Evolutionary conservation across 2,888 invertebrate genomes (phyloP).

Genomic region (Cheiracanthium punctorium): DNA sequence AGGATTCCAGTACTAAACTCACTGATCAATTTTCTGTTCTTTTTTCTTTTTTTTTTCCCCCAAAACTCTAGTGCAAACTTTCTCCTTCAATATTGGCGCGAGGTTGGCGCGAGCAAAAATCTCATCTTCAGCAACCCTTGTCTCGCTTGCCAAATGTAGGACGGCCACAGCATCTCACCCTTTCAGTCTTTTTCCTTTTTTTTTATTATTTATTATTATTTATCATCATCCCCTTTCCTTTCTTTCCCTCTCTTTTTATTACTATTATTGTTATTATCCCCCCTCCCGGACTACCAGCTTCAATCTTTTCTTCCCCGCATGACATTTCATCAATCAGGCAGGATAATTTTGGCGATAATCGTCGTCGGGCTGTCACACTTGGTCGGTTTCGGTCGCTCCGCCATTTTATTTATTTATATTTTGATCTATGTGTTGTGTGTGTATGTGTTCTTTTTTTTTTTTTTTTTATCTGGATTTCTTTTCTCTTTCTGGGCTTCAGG

Average conservation of each 20-base stretch:
- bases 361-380: constrained; percentile 53
- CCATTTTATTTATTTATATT: constrained; percentile 67
- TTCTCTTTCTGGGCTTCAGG: constrained; percentile 41
- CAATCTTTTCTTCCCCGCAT: constrained; percentile 59
- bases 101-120: background rate
- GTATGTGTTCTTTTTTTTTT: constrained; percentile 26
- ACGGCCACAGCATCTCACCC: constrained; percentile 62
- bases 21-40: constrained; percentile 1
- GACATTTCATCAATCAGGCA: constrained; percentile 69
- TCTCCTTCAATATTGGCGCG: background rate
- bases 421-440: constrained; percentile 66
- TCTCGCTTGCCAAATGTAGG: constrained; percentile 56
- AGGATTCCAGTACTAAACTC: no score
- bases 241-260: constrained; percentile 43
- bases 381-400: constrained; percentile 50
- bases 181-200: constrained; percentile 36
- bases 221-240: constrained; percentile 21
- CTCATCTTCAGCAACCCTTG: constrained; percentile 29
- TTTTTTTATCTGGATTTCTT: constrained; percentile 7
- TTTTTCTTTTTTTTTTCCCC: no score
- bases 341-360: constrained; percentile 70
- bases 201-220: constrained; percentile 66
- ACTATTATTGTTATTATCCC: constrained; percentile 54
- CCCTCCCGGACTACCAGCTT: constrained; percentile 23
- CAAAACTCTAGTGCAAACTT: background rate